These are phyloP conservation scores for Drosophila navojoa DNA, from an alignment of 1,140 invertebrate species.

Conservation along the genomic window DNA sequence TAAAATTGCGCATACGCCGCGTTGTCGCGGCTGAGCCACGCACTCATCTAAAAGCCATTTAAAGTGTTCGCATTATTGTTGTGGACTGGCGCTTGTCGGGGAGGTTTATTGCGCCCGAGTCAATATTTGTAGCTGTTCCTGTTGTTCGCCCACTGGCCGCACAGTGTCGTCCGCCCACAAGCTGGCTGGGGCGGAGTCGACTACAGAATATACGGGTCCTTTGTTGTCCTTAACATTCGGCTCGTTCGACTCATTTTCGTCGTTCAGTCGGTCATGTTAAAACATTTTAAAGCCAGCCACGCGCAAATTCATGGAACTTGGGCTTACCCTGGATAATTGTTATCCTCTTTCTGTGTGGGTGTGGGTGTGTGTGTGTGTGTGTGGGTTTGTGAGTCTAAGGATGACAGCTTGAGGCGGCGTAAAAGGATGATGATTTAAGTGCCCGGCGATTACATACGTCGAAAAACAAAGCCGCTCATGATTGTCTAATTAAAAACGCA, in stretches of 20 bases:
- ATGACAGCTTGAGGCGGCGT: neutral
- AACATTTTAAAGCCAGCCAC: conserved; percentile 67
- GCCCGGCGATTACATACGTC: conserved; percentile 5
- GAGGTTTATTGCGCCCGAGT: conserved; percentile 69
- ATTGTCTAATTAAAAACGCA: conserved; percentile 38
- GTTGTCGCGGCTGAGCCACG: conserved; percentile 26
- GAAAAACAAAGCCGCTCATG: conserved; percentile 6
- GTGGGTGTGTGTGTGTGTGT: neutral
- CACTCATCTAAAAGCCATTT: conserved; percentile 66
- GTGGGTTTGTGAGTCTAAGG: neutral
- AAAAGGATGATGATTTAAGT: conserved; percentile 12
- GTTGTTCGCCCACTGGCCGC: conserved; percentile 12
- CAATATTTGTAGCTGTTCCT: conserved; percentile 71
- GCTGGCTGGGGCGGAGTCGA: neutral
- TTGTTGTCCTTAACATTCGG: conserved; percentile 45
- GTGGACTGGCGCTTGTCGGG: conserved; percentile 23
- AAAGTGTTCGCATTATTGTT: conserved; percentile 55
- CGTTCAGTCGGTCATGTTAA: conserved; percentile 39
- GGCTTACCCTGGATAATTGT: conserved; percentile 56
- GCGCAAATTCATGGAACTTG: conserved; percentile 68
- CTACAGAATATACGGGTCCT: conserved; percentile 17
- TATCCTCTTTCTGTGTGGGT: conserved; percentile 31
- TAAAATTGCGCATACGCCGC: conserved; percentile 65
- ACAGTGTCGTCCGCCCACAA: neutral
- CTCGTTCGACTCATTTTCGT: conserved; percentile 10